These are phyloP conservation scores for Andrena camellia DNA, from an alignment of 2,888 invertebrate species.

Conservation along the genomic window DNA sequence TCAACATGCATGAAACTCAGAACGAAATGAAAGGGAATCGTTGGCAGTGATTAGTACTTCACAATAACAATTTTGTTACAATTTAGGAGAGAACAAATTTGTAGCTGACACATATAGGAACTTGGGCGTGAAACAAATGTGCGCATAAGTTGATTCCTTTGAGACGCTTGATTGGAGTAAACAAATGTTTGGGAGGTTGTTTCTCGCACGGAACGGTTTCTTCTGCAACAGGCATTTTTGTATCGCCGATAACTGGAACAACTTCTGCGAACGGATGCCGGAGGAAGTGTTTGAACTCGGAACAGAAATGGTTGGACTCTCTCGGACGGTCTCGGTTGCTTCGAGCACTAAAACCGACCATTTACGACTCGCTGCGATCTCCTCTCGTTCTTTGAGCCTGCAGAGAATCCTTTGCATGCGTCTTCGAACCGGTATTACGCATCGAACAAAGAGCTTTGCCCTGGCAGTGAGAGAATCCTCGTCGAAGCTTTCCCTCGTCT, in stretches of 20 bases:
- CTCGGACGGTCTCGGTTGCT: constrained; percentile 51
- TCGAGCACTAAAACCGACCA: constrained; percentile 74
- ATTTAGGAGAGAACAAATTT: too few relatives aligned
- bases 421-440: constrained; percentile 68
- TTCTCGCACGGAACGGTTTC: constrained; percentile 2
- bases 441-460: constrained; percentile 69
- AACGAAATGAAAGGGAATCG: too few relatives aligned
- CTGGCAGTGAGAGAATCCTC: constrained; percentile 36
- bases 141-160: neutral
- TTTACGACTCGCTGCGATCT: constrained; percentile 73
- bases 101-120: too few relatives aligned
- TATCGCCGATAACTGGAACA: constrained; percentile 29
- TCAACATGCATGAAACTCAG: too few relatives aligned
- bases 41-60: too few relatives aligned
- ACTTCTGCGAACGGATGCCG: constrained; percentile 30
- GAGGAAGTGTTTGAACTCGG: constrained; percentile 39
- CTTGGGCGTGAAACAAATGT: neutral
- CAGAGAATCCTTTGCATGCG: constrained; percentile 67
- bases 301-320: constrained; percentile 37
- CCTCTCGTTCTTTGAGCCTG: constrained; percentile 46
- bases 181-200: neutral
- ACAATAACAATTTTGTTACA: too few relatives aligned
- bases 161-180: neutral
- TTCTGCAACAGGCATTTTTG: constrained; percentile 5
- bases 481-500: constrained; percentile 29